Conservation (phyloP, 2,888 invertebrate genomes). For the Iselma pallidipennis region DNA sequence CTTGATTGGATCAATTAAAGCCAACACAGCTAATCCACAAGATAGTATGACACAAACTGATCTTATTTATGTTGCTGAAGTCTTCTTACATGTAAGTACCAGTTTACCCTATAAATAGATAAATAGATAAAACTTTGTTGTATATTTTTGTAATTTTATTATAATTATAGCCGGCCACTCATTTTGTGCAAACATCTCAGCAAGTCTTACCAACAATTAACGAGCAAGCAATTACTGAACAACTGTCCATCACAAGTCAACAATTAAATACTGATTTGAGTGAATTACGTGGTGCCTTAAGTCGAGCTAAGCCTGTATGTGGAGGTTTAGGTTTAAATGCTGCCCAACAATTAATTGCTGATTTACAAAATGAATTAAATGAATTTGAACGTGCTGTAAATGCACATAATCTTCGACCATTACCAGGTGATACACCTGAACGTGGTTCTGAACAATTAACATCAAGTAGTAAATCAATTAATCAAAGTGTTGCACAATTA, state of each 20-base stretch:
- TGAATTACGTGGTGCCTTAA: conserved; percentile 52
- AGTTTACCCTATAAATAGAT: not conserved
- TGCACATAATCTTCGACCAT: conserved; percentile 71
- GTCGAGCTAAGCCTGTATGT: conserved; percentile 61
- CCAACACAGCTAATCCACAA: conserved; percentile 69
- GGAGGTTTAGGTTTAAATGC: conserved; percentile 85
- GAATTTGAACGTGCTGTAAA: conserved; percentile 79
- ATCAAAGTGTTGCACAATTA: conserved; percentile 82
- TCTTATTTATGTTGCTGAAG: conserved; percentile 81
- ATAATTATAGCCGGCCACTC: conserved; percentile 62
- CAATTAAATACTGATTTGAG: conserved; percentile 63
- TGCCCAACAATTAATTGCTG: conserved; percentile 80
- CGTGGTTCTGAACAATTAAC: conserved; percentile 63
- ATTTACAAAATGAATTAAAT: conserved; percentile 79
- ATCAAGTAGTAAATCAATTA: conserved; percentile 73
- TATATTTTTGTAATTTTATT: not conserved
- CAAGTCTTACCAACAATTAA: conserved; percentile 81
- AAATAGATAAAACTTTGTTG: not conserved
- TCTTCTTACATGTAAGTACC: conserved; percentile 72
- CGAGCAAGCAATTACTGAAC: conserved; percentile 76
- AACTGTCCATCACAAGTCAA: conserved; percentile 73
- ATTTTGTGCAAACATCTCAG: conserved; percentile 76
- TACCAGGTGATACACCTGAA: conserved; percentile 72
- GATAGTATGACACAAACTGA: conserved; percentile 77
- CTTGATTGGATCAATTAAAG: conserved; percentile 78